Conservation (phyloP, 2,888 invertebrate species). For the Hedychridium roseum region DNA sequence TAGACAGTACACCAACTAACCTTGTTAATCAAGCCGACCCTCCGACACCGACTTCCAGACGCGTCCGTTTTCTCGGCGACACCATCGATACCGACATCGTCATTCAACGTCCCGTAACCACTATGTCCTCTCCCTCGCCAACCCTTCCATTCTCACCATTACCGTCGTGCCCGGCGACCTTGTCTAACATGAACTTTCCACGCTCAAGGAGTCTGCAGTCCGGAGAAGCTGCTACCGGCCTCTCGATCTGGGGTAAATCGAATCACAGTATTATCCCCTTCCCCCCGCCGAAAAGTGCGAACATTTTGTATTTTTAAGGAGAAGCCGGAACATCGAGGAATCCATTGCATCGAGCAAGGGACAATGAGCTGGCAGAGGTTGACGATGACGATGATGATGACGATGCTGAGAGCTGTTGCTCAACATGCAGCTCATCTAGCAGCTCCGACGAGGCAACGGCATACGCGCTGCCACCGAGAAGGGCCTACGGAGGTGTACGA, state of each 20-base stretch:
- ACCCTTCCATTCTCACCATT: too few species aligned
- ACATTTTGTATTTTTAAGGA: too few species aligned
- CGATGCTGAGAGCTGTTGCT: slow-evolving; percentile 78
- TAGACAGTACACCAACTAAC: slow-evolving; percentile 28
- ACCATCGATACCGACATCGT: slow-evolving; percentile 35
- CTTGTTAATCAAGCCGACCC: slow-evolving; percentile 39
- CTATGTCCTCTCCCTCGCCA: slow-evolving; percentile 45
- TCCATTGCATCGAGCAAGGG: slow-evolving; percentile 30
- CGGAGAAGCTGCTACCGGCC: slow-evolving; percentile 66
- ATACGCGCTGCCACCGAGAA: slow-evolving; percentile 83
- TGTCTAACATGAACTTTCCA: slow-evolving; percentile 67
- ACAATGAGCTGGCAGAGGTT: too few species aligned
- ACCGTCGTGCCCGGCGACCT: too few species aligned
- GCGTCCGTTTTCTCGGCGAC: slow-evolving; percentile 68
- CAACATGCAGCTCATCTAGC: slow-evolving; percentile 84
- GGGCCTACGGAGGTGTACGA: slow-evolving; percentile 86
- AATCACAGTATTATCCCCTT: not conserved
- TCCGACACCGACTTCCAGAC: slow-evolving; percentile 56
- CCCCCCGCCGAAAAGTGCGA: too few species aligned
- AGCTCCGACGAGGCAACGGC: slow-evolving; percentile 89
- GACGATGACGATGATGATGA: slow-evolving; percentile 64
- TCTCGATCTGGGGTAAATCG: slow-evolving; percentile 54
- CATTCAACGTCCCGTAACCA: slow-evolving; percentile 40
- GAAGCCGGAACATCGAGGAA: slow-evolving; percentile 49
- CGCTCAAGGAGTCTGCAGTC: slow-evolving; percentile 66